Percentiles rank a stretch among this genome's conserved stretches.
Conservation (phyloP, 2,888 invertebrate species). For the Erebia palarica region DNA sequence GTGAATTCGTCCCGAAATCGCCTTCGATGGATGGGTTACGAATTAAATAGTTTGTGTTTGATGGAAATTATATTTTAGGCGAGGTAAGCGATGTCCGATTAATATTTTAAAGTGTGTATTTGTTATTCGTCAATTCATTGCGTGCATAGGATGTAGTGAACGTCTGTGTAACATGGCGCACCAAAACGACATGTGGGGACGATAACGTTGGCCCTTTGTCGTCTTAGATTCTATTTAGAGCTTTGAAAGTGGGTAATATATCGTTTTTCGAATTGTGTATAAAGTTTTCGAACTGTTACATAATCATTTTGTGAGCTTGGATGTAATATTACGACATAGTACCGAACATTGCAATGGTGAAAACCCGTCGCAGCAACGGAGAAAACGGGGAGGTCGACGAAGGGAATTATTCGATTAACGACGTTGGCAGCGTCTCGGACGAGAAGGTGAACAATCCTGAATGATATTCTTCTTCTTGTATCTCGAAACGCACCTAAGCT, state of each 20-base stretch:
- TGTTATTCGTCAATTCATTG: constrained; percentile 39
- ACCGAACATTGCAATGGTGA: constrained; percentile 73
- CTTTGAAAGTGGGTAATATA: constrained; percentile 50
- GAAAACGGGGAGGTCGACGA: constrained; percentile 79
- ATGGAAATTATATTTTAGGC: constrained; percentile 41
- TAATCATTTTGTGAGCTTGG: constrained; percentile 59
- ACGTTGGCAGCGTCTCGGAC: constrained; percentile 75
- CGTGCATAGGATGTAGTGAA: constrained; percentile 40
- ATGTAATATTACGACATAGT: constrained; percentile 63
- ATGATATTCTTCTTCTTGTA: constrained; percentile 52
- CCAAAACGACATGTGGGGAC: constrained; percentile 74
- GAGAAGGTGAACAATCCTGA: constrained; percentile 75
- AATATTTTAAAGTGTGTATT: constrained; percentile 38
- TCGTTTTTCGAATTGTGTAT: constrained; percentile 55
- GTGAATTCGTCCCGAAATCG: constrained; percentile 52
- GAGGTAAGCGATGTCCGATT: constrained; percentile 46
- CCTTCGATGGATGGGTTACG: constrained; percentile 64
- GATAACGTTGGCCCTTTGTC: constrained; percentile 73
- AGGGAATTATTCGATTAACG: constrained; percentile 74
- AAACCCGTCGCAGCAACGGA: constrained; percentile 81
- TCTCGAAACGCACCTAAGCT: constrained; percentile 55
- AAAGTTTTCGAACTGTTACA: constrained; percentile 58
- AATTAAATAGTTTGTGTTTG: constrained; percentile 44
- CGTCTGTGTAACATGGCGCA: constrained; percentile 76
- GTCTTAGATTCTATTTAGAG: constrained; percentile 60